Base-by-base conservation (phyloP, 2,797 vertebrate species). In the Arnoldichthys spilopterus region DNA sequence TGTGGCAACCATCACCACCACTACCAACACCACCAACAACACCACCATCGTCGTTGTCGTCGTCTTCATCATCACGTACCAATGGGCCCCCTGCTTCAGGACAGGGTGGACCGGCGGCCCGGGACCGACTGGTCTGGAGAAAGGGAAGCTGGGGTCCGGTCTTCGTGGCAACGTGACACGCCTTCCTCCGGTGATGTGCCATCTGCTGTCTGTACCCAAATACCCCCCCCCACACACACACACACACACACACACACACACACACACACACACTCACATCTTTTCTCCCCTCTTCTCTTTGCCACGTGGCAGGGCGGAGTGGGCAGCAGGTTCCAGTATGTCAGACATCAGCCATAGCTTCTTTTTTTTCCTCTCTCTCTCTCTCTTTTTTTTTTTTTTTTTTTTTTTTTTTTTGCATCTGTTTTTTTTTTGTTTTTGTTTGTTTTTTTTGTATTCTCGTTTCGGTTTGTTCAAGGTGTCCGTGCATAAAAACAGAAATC, bases 161-260 rank as follows among this genome's bases (percentile, higher is more conserved):
- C 82, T 88, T 74, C 78, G 85, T 85, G 88, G 90, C 89, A 88
- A 88, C 88, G 83, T 86, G 84, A 86, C 80, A 87, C 86, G 89
- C 90, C 91, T 90, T 90, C 84, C 88, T 91, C 85, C 86, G 90
- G 87, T 91, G 84, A 90, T 89, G 91, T 94, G 93, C 91, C 91
- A 92, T 90, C 87, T 86, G n/a, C 81, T 83, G 70, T 67, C 72
- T 79, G 71, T 83, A 81, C 80, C 82, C 69, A 77, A 81, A 59
- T 62, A 61, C 68, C 78, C 28, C 62, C 63, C 66, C 30, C 54
- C 61, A 67, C 58, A n/a, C n/a, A n/a, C n/a, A n/a, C n/a, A n/a
- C n/a, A n/a, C n/a, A n/a, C n/a, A n/a, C n/a, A n/a, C n/a, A n/a
- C n/a, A n/a, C n/a, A n/a, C n/a, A n/a, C n/a, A n/a, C n/a, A n/a